Percentiles rank a stretch among this genome's conserved stretches.
These are phyloP conservation scores for Pterocles gutturalis DNA, from an alignment of 2,113 vertebrate species.

Conservation along the genomic window DNA sequence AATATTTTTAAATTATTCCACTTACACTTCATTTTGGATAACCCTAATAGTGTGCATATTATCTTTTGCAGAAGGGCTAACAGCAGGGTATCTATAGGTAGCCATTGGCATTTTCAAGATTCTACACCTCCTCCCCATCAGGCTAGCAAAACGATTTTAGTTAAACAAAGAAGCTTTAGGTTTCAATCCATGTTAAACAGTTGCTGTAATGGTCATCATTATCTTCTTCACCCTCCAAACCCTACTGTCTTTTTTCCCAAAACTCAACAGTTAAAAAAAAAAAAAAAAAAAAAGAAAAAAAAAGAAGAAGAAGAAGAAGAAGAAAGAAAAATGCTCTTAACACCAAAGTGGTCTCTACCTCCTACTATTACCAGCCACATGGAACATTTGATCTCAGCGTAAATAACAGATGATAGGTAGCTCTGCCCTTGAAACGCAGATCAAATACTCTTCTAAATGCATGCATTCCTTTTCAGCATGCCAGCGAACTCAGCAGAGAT, in stretches of 20 bases:
- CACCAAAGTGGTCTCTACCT: neutral
- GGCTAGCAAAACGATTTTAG: neutral
- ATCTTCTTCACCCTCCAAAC: neutral
- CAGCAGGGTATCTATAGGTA: neutral
- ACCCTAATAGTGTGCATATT: too few relatives aligned
- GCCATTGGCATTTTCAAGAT: neutral
- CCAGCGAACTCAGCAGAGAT: neutral
- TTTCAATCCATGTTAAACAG: neutral
- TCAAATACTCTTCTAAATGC: neutral
- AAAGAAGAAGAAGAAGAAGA: neutral
- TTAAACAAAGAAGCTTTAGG: neutral
- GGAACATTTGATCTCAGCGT: neutral
- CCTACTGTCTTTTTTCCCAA: neutral
- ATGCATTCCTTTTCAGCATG: neutral
- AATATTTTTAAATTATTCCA: neutral
- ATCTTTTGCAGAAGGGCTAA: neutral
- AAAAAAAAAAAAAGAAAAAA: neutral
- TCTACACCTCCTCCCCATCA: neutral
- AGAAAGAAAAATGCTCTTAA: neutral
- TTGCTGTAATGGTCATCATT: neutral
- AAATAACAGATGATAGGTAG: conserved; percentile 1
- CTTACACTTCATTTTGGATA: neutral
- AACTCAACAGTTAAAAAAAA: neutral
- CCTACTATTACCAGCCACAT: neutral
- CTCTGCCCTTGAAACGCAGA: neutral